Percentiles rank a stretch among this genome's conserved stretches.
These are phyloP conservation scores for Biston stratarius DNA, from an alignment of 2,888 invertebrate species.

Conservation along the genomic window DNA sequence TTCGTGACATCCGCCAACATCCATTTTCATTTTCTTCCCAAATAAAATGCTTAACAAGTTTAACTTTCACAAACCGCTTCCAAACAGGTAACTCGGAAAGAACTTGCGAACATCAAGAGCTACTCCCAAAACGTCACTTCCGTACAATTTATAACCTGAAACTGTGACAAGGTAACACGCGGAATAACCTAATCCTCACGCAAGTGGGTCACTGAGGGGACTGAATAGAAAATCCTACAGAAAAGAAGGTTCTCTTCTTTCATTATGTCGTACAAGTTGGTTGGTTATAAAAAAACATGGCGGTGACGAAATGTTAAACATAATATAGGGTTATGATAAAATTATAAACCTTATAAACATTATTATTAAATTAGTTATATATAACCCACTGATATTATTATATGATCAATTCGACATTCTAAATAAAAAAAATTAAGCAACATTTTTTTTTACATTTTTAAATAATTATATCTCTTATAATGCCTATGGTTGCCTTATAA, in stretches of 20 bases:
- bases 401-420: too few relatives aligned
- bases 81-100: constrained; percentile 23
- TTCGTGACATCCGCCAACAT: constrained; percentile 11
- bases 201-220: constrained; percentile 73
- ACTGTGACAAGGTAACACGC: constrained; percentile 63
- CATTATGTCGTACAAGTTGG: not conserved
- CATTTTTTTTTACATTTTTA: too few relatives aligned
- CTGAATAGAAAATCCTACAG: not conserved
- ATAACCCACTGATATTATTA: too few relatives aligned
- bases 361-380: too few relatives aligned
- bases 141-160: constrained; percentile 55
- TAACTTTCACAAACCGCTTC: constrained; percentile 13
- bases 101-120: constrained; percentile 26
- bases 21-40: constrained; percentile 15
- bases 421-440: too few relatives aligned
- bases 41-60: constrained; percentile 18
- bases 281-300: too few relatives aligned
- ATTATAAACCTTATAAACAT: too few relatives aligned
- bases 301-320: too few relatives aligned
- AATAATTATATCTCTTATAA: too few relatives aligned
- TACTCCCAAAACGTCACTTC: constrained; percentile 37
- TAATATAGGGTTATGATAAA: too few relatives aligned
- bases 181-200: constrained; percentile 65
- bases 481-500: too few relatives aligned
- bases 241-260: not conserved